Base-by-base conservation (phyloP, 2,888 invertebrate genomes). In the Eurytoma californica region DNA sequence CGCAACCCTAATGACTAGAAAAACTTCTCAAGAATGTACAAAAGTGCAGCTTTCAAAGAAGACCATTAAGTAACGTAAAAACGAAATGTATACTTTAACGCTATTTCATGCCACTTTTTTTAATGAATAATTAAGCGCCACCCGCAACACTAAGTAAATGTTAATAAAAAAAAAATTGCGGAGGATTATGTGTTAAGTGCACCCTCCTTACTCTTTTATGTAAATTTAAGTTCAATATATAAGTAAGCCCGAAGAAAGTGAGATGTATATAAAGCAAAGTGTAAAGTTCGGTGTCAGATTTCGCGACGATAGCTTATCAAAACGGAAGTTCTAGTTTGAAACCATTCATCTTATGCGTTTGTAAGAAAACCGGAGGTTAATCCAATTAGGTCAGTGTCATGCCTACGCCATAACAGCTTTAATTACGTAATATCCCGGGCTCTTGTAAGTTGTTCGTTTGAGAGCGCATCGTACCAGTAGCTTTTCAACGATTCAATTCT, bases 301-400 rank as follows among this genome's bases (percentile, higher is more conserved):
- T 68, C 60, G 60, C 24, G 12, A 18, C 58, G 58, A 72, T 72
- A 72, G 39, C 72, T 72, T 72, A 72, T 72, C 72, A 51, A 61
- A 58, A 30, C 66, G 51, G 28, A 57, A 67, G 72, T 51, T 66
- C 66, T 16, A 7, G 39, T 47, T 57, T 57, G 20, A 51, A 65
- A 30, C 58, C 57, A n/a, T 57, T 24, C 70, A 60, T 66, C 51
- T 68, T 55, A 30, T n/a, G n/a, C 16, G 12, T 58, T 61, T 12
- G 58, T 58, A 60, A 70, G 55, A 47, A 57, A 39, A 39, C 67
- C 65, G 47, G 70, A 76, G 75, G 72, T 61, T 75, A 80, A 80
- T 75, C 75, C 24, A 80, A 76, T 80, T 72, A 70, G 75, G 79
- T 80, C 72, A 80, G 74, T 80, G 79, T 80, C 76, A 66, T 69